A percentile compares a stretch with the other conserved stretches of the same genome.
Conservation (phyloP, 2,113 vertebrate genomes). For the Nycticryphes semicollaris region DNA sequence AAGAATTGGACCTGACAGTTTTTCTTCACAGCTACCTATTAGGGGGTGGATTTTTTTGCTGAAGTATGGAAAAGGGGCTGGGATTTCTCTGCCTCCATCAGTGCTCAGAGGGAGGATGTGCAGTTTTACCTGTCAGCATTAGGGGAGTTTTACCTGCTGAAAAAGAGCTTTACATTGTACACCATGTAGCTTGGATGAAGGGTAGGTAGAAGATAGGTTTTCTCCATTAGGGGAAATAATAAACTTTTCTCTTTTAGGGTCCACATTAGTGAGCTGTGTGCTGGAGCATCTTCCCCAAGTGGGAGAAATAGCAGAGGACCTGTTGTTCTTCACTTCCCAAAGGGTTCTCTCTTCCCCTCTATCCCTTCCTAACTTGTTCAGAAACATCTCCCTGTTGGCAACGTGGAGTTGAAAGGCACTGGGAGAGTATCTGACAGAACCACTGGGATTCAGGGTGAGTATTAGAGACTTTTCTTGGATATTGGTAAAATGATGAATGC, state of each 20-base stretch:
- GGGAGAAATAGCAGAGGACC: background rate
- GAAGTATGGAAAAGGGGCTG: background rate
- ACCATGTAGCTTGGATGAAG: background rate
- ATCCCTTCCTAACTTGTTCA: background rate
- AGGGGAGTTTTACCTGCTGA: background rate
- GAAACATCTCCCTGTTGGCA: background rate
- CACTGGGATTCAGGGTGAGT: background rate
- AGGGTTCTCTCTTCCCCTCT: background rate
- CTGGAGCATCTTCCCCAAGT: background rate
- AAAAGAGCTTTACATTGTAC: background rate
- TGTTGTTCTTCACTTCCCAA: background rate
- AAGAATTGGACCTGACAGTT: background rate
- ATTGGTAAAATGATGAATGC: background rate
- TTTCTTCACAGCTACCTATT: background rate
- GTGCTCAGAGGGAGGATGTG: background rate
- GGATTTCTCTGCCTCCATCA: background rate
- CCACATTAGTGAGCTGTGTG: background rate
- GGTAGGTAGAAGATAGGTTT: background rate
- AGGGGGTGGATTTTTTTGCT: background rate
- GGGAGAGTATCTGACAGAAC: background rate
- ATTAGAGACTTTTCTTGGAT: background rate
- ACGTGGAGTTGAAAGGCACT: background rate
- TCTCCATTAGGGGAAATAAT: background rate
- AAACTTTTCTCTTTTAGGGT: background rate
- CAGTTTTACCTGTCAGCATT: background rate